These are phyloP conservation scores for Strigops habroptila DNA, from an alignment of 2,113 vertebrate genomes.

Conservation along the genomic window DNA sequence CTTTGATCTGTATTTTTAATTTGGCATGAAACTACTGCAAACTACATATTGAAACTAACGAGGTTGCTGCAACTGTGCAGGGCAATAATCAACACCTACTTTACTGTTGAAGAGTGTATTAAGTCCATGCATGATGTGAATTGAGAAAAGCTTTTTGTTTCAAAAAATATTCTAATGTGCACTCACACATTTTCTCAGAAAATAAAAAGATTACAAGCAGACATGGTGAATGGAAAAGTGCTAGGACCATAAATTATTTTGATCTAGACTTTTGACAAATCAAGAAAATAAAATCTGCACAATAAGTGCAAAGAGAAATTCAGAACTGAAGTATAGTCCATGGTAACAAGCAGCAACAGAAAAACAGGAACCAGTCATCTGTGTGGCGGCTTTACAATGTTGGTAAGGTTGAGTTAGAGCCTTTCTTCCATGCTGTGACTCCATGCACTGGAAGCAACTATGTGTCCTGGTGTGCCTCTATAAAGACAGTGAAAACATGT, in stretches of 20 bases:
- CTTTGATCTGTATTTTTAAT: slow-evolving; percentile 74
- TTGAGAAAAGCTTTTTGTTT: slow-evolving; percentile 43
- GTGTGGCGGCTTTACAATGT: background rate
- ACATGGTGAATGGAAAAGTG: background rate
- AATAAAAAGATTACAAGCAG: slow-evolving; percentile 48
- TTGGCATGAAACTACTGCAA: slow-evolving; percentile 68
- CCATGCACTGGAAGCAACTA: background rate
- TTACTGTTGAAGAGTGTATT: slow-evolving; percentile 56
- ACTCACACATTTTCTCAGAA: slow-evolving; percentile 45
- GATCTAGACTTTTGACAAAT: background rate
- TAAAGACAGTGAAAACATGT: background rate
- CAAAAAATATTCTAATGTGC: background rate
- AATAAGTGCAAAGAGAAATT: slow-evolving; percentile 25
- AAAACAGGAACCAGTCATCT: background rate
- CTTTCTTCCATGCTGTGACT: background rate
- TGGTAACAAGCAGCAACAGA: slow-evolving; percentile 10
- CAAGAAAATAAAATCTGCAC: background rate
- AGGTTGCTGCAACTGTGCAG: slow-evolving; percentile 53
- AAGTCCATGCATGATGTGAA: slow-evolving; percentile 31
- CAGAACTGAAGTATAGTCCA: slow-evolving; percentile 5
- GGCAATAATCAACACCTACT: slow-evolving; percentile 64
- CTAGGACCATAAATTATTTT: slow-evolving; percentile 52
- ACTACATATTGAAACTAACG: slow-evolving; percentile 69
- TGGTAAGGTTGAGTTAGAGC: background rate
- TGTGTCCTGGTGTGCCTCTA: background rate